These are phyloP conservation scores for Oreocharis arfaki DNA, from an alignment of 2,113 vertebrate species.

Conservation along the genomic window DNA sequence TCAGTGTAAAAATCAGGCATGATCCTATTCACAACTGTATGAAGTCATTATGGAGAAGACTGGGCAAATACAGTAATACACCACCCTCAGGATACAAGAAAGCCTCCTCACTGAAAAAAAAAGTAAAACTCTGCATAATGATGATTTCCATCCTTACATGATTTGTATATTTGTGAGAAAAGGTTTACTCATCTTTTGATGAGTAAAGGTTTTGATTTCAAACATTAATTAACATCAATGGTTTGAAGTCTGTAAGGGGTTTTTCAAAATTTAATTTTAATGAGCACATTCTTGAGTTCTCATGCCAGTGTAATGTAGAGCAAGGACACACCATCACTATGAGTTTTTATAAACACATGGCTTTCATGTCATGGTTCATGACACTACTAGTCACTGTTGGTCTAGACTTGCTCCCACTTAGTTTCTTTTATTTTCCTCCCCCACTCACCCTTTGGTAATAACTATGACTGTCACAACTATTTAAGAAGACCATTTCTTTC, in stretches of 20 bases:
- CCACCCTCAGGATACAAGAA: not conserved
- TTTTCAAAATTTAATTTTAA: not conserved
- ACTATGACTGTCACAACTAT: not conserved
- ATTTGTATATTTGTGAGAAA: not conserved
- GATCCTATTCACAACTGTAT: not conserved
- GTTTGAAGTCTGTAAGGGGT: not conserved
- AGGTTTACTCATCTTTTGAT: not conserved
- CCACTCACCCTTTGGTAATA: not conserved
- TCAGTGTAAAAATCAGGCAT: not conserved
- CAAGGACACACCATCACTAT: not conserved
- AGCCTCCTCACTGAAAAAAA: not conserved
- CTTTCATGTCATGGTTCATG: not conserved
- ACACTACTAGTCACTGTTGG: not conserved
- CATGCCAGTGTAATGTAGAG: fast-evolving
- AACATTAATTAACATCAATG: not conserved
- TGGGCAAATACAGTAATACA: not conserved
- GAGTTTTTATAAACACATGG: not conserved
- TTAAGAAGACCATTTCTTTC: not conserved
- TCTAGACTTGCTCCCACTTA: not conserved
- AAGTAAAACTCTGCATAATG: not conserved
- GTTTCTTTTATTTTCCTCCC: not conserved
- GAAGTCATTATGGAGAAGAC: not conserved
- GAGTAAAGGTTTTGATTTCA: not conserved
- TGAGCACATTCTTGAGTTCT: not conserved
- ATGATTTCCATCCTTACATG: not conserved